These are phyloP conservation scores for Periophthalmodon schlosseri DNA, from an alignment of 2,113 vertebrate genomes.

Conservation along the genomic window DNA sequence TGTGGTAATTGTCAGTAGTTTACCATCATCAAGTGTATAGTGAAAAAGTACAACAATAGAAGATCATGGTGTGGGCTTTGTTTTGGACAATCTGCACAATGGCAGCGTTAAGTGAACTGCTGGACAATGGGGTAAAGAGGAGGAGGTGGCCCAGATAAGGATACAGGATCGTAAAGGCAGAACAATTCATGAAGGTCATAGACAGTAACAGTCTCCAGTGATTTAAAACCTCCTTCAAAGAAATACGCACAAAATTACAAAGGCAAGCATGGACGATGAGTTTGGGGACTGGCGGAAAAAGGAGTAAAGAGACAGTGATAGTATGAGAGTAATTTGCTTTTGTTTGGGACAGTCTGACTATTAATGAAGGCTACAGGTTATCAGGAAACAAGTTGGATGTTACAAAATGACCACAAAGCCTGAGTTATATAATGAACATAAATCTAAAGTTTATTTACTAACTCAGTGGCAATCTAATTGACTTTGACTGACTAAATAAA, in stretches of 20 bases:
- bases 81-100: neutral
- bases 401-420: no score
- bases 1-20: neutral
- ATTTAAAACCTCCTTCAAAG: conserved; percentile 1
- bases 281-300: neutral
- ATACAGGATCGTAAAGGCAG: neutral
- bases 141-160: neutral
- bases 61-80: neutral
- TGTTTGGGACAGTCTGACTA: neutral
- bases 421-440: no score
- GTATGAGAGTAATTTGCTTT: neutral
- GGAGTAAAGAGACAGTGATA: neutral
- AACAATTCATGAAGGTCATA: neutral
- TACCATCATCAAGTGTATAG: neutral
- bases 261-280: neutral
- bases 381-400: no score
- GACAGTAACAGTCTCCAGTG: neutral
- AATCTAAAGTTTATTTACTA: no score
- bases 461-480: no score
- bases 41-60: neutral
- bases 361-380: neutral
- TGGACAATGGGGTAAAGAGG: neutral
- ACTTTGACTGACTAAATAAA: no score
- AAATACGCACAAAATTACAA: neutral
- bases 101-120: neutral